These are phyloP conservation scores for Orthosia cruda DNA, from an alignment of 2,888 invertebrate species.

Conservation along the genomic window DNA sequence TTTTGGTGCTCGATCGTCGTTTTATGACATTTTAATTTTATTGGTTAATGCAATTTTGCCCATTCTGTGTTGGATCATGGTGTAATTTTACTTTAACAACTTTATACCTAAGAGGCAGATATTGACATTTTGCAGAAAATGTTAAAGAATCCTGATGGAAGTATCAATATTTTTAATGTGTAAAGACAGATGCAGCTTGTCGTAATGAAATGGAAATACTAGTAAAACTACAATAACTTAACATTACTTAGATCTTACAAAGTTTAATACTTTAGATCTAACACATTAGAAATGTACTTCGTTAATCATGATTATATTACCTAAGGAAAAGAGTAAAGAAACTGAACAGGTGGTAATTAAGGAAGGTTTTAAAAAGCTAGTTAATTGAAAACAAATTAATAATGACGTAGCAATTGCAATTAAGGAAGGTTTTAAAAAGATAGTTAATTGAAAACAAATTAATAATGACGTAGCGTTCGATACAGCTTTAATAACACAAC, in stretches of 20 bases:
- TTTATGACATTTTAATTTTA: constrained; percentile 89
- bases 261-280: constrained; percentile 22
- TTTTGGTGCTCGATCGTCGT: constrained; percentile 74
- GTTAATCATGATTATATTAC: constrained; percentile 41
- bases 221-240: constrained; percentile 52
- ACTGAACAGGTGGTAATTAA: constrained; percentile 37
- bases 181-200: constrained; percentile 63
- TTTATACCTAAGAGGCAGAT: constrained; percentile 77
- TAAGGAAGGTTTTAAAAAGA: constrained; percentile 27
- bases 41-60: constrained; percentile 79
- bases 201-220: constrained; percentile 65
- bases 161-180: constrained; percentile 63
- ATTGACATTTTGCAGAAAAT: constrained; percentile 64
- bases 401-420: too few relatives aligned
- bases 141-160: constrained; percentile 50
- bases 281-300: constrained; percentile 9
- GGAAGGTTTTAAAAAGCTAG: constrained; percentile 18
- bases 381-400: constrained; percentile 42
- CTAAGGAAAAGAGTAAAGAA: constrained; percentile 6
- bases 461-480: constrained; percentile 13
- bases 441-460: constrained; percentile 41
- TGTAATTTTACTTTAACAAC: constrained; percentile 78
- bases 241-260: constrained; percentile 15
- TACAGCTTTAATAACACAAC: constrained; percentile 40
- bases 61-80: constrained; percentile 66